A percentile compares a stretch with the other conserved stretches of the same genome.
phyloP scores from a whole-genome alignment of 2,888 invertebrate species.

The Tricholauxania praeusta region DNA sequence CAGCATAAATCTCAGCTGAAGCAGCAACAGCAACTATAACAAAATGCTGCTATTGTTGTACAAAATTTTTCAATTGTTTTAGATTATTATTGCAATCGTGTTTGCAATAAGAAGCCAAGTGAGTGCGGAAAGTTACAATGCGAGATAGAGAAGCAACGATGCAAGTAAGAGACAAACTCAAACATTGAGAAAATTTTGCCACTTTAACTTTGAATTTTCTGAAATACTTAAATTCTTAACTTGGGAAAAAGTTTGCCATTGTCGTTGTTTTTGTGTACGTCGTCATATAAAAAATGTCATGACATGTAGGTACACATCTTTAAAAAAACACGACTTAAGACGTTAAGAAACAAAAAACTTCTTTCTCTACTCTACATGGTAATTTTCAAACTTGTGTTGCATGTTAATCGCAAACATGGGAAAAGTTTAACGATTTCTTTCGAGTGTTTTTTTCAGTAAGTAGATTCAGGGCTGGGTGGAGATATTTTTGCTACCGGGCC shows the following conservation, averaged over 20 bases:
- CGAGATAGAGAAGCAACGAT: neutral
- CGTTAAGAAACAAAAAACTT: slow-evolving; percentile 21
- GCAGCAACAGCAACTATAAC: neutral
- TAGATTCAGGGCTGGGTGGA: too few relatives aligned
- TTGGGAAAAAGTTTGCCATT: slow-evolving; percentile 15
- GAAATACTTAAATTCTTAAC: neutral
- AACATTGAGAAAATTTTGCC: too few relatives aligned
- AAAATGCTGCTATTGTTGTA: neutral
- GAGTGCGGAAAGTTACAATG: neutral
- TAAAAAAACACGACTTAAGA: slow-evolving; percentile 29
- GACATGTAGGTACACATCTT: slow-evolving; percentile 24
- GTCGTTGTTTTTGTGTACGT: neutral
- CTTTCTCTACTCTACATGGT: neutral
- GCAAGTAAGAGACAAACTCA: neutral
- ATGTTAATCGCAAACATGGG: slow-evolving; percentile 15
- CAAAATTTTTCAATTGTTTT: slow-evolving; percentile 34
- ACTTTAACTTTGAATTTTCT: neutral
- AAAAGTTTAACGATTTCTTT: slow-evolving; percentile 29
- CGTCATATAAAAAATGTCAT: slow-evolving; percentile 27
- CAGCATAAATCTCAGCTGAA: slow-evolving; percentile 17
- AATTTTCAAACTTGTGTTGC: slow-evolving; percentile 13
- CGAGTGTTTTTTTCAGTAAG: neutral
- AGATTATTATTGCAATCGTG: slow-evolving; percentile 35
- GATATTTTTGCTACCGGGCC: too few relatives aligned
- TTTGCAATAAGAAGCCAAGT: neutral